Base-by-base conservation (phyloP, 2,113 vertebrate genomes). In the Oryctolagus cuniculus region DNA sequence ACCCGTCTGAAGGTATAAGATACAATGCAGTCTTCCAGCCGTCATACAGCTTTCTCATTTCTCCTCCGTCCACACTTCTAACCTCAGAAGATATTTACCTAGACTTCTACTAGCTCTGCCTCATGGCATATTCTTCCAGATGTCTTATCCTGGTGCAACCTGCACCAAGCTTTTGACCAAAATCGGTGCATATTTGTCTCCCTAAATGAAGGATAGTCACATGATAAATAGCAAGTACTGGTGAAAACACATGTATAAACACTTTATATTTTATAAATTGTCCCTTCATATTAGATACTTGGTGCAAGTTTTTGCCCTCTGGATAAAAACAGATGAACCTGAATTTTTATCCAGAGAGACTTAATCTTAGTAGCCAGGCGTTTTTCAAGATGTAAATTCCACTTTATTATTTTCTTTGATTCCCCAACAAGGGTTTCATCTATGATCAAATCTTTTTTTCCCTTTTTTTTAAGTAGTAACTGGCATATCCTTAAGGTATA, bases 391-490 rank as follows among this genome's bases (percentile, higher is more conserved):
- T 77, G 75, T 53, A 96, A 90, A 93, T 94, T 95, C 49, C 12
- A 87, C 70, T 90, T 96, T 92, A 79, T 94, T 91, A 55, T 95
- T 97, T 96, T 81, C 69, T 95, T 94, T 97, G 82, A 92, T 95
- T 94, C 55, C 53, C 83, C 82, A 92, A 58, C 84, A 90, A 94
- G 96, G 94, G 75, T 96, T 92, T 97, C 83, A 93, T 87, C 94
- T 95, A 86, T 81, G 94, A 97, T 97, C 95, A 96, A 92, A 97
- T 72, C 15, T 55, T 69, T 91, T 74, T 85, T 89, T 44, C 44
- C 7, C 44, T 6, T 44, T 44, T 83, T 86, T 93, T 75, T 51
- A 90, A 69, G 55, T n/a, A 93, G 89, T 92, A 95, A 96, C 87
- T 74, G 6, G 86, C 79, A 64, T 89, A 94, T 91, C 86, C 95